phyloP scores from a whole-genome alignment of 2,113 vertebrate genomes.

The Astur gentilis region DNA sequence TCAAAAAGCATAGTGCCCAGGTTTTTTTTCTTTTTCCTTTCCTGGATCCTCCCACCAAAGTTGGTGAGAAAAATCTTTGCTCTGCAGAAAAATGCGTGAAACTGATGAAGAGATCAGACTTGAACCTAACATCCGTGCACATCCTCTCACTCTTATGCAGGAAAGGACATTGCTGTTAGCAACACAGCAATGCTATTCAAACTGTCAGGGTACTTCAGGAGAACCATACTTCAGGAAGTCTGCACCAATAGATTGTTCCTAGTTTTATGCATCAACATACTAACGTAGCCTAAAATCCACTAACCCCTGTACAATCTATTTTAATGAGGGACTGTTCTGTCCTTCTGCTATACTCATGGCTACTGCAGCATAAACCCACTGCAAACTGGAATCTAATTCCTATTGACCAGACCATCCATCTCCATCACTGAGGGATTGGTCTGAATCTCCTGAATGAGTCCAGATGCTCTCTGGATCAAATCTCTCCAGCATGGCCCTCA shows the following conservation, averaged over 20 bases:
- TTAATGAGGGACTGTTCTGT: not conserved
- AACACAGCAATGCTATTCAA: not conserved
- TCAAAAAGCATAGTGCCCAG: not conserved
- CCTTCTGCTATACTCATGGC: not conserved
- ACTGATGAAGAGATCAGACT: not conserved
- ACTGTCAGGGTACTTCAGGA: not conserved
- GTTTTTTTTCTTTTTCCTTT: not conserved
- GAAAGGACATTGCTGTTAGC: not conserved
- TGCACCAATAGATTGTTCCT: not conserved
- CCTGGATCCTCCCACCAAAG: not conserved
- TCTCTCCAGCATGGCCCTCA: not conserved
- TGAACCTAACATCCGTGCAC: not conserved
- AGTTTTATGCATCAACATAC: not conserved
- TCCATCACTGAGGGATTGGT: not conserved
- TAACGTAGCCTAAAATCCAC: not conserved
- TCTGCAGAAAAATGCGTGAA: not conserved
- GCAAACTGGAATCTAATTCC: not conserved
- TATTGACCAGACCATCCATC: not conserved
- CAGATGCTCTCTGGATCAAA: slow-evolving; percentile 39
- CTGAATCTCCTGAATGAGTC: not conserved
- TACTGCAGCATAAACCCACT: not conserved
- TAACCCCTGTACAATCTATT: not conserved
- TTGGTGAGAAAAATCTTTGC: not conserved
- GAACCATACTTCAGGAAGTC: not conserved
- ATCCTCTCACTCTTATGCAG: not conserved